Evolutionary conservation across 2,888 invertebrate genomes (phyloP), one percentile per base, ranked within the genome.

Genomic region (Chaetoderma sp.): DNA sequence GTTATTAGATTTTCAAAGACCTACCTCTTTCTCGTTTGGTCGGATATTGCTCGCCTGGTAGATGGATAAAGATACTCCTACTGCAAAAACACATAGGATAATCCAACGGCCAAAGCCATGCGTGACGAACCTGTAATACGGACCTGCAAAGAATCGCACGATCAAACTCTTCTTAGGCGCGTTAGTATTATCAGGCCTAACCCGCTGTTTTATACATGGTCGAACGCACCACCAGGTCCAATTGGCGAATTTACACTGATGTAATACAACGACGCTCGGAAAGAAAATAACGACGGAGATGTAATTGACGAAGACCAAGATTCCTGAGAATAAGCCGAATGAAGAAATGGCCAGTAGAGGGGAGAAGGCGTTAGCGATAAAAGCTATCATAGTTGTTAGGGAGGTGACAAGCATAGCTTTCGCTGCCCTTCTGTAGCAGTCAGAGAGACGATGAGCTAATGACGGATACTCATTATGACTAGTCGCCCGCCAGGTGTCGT

Each of bases 361-460:
- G 4, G 82, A 81, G 3, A 79, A 62, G 4, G 77, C 79, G 64
- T 79, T 82, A 55, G 80, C 77, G 55, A 79, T 55, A 65, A 84
- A 83, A 2, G 84, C 84, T 21, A 73, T 67, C 61, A 77, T 78
- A 2, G 84, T 84, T 5, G 84, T 84, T 8, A 80, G 60, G 16
- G 84, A 83, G 8, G 83, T 83, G 28, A 79, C 77, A 49, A 83
- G 73, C 66, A 83, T 84, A 25, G 83, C 79, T 61, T 76, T 72
- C 5, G 81, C 70, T 2, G 83, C 81, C 59, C 74, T 74, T 4
- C 79, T 65, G 72, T 80, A 83, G 63, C 80, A 80, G 32, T 77
- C 78, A 3, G 78, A 78, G 8, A 83, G 62, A 28, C 83, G 65
- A 58, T 79, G 77, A 3, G 76, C 79, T 32, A 79, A 64, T n/a